Conservation (phyloP, 2,888 invertebrate species). For the Ophioninae sp. region DNA sequence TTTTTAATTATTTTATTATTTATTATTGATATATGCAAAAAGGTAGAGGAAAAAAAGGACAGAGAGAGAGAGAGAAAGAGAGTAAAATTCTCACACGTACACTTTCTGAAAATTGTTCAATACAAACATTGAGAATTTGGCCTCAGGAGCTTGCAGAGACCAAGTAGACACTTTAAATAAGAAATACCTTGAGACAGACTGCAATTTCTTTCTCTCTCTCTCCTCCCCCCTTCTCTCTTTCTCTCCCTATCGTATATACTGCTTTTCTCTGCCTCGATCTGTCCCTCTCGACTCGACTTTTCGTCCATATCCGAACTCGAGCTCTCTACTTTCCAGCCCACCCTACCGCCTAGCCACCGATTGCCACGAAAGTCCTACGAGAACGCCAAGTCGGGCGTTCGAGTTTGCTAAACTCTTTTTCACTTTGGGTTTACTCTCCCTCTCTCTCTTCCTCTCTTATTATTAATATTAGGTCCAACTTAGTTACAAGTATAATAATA, state of each 20-base stretch:
- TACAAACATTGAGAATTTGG: constrained; percentile 58
- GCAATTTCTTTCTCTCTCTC: constrained; percentile 18
- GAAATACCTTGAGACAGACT: constrained; percentile 56
- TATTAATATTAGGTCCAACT: background rate
- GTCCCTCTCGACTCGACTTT: constrained; percentile 19
- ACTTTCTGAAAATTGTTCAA: constrained; percentile 56
- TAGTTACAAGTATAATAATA: too few species aligned
- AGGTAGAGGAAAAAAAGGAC: too few species aligned
- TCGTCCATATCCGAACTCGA: constrained; percentile 14
- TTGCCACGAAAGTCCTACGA: constrained; percentile 28
- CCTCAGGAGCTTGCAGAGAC: constrained; percentile 52
- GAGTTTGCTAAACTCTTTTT: constrained; percentile 54
- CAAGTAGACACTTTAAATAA: constrained; percentile 62
- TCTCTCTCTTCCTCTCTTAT: constrained; percentile 8
- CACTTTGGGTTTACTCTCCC: constrained; percentile 12
- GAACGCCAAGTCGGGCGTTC: constrained; percentile 39
- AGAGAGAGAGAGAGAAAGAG: background rate
- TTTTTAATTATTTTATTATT: too few species aligned
- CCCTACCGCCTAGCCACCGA: constrained; percentile 2
- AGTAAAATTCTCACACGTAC: constrained; percentile 42
- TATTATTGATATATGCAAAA: too few species aligned
- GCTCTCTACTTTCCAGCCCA: constrained; percentile 9
- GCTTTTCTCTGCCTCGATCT: background rate
- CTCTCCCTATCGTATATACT: too few species aligned
- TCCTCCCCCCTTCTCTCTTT: background rate